A percentile compares a stretch with the other conserved stretches of the same genome.
Conservation (phyloP, 2,113 vertebrate genomes). For the Synodontis membranacea region DNA sequence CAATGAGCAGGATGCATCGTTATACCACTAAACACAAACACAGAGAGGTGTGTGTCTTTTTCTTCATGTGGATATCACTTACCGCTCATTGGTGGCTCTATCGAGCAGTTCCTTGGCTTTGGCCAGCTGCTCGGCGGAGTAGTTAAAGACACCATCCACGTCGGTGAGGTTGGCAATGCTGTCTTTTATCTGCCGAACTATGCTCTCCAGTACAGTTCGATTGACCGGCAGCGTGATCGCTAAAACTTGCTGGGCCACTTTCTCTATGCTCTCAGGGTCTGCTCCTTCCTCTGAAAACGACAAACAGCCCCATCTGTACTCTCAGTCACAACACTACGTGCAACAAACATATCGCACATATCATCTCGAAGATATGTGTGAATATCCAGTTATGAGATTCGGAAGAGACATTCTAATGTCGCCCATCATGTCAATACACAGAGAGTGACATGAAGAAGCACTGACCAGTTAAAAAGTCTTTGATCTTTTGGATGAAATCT, state of each 20-base stretch:
- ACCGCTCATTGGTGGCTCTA: slow-evolving; percentile 74
- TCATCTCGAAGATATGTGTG: background rate
- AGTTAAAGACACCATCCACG: slow-evolving; percentile 71
- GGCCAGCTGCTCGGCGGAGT: slow-evolving; percentile 67
- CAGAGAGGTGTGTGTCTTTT: background rate
- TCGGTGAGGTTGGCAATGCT: slow-evolving; percentile 72
- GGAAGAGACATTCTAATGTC: background rate
- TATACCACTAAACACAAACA: background rate
- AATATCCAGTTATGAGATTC: background rate
- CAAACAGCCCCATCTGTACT: background rate
- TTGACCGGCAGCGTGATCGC: slow-evolving; percentile 78
- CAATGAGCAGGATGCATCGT: background rate
- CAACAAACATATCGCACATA: background rate
- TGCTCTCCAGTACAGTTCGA: slow-evolving; percentile 58
- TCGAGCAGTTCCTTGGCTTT: slow-evolving; percentile 70
- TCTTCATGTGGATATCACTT: slow-evolving; percentile 6
- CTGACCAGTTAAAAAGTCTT: slow-evolving; percentile 81
- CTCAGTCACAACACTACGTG: background rate
- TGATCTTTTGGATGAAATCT: slow-evolving; percentile 79
- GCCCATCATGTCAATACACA: background rate
- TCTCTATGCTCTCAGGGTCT: slow-evolving; percentile 82
- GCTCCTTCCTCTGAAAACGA: slow-evolving; percentile 79
- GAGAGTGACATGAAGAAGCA: background rate
- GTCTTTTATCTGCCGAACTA: slow-evolving; percentile 74
- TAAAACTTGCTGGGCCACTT: slow-evolving; percentile 79